These are phyloP conservation scores for Luperina nickerlii DNA, from an alignment of 2,888 invertebrate genomes.

Conservation along the genomic window DNA sequence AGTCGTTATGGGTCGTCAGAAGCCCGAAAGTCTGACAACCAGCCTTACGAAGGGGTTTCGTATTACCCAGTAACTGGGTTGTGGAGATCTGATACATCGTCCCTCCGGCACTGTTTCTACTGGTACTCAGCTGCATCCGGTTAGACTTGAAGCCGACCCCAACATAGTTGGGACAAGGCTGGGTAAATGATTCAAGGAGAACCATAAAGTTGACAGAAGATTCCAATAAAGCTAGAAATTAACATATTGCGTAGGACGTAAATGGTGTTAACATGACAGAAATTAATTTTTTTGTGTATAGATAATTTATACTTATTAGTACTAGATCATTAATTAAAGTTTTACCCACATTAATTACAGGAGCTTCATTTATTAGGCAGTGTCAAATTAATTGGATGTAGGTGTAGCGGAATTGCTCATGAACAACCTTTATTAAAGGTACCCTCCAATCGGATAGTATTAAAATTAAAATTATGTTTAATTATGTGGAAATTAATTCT, in stretches of 20 bases:
- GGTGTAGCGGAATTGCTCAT: constrained; percentile 1
- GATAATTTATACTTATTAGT: background rate
- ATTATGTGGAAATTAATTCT: constrained; percentile 4
- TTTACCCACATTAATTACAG: constrained; percentile 2
- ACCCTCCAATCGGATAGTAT: background rate
- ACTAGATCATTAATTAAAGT: background rate
- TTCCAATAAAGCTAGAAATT: background rate
- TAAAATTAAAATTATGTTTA: constrained; percentile 20
- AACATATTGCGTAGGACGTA: background rate
- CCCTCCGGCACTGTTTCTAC: no score
- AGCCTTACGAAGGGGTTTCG: no score
- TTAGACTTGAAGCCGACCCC: no score
- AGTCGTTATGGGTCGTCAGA: no score
- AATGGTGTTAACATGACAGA: no score
- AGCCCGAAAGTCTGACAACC: no score
- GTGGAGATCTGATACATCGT: no score
- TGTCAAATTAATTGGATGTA: constrained; percentile 30
- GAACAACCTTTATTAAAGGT: constrained; percentile 12
- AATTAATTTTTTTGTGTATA: no score
- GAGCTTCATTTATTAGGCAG: constrained; percentile 11
- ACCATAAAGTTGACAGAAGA: background rate
- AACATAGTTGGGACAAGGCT: no score
- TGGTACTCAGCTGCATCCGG: no score
- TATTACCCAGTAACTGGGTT: no score
- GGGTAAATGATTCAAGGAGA: background rate